These are phyloP conservation scores for Luperina nickerlii DNA, from an alignment of 2,888 invertebrate species.

Conservation along the genomic window DNA sequence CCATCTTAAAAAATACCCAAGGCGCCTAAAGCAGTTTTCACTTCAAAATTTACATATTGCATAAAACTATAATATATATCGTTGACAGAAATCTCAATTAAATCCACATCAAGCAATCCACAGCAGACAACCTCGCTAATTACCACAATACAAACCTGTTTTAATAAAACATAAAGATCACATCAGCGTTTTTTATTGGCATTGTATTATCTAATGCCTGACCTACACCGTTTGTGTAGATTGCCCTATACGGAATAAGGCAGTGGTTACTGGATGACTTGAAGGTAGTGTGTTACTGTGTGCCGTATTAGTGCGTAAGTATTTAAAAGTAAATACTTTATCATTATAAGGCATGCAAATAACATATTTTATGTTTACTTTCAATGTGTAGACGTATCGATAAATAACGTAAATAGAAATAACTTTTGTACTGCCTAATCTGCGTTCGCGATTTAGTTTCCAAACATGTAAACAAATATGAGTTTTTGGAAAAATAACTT, in stretches of 20 bases:
- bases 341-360: constrained; percentile 8
- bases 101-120: background rate
- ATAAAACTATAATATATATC: background rate
- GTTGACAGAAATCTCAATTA: background rate
- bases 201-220: constrained; percentile 61
- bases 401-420: background rate
- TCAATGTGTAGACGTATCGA: background rate
- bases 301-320: constrained; percentile 7
- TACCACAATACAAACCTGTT: constrained; percentile 27
- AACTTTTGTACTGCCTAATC: background rate
- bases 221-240: constrained; percentile 60
- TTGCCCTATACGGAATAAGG: constrained; percentile 44
- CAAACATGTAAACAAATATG: too few species aligned
- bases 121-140: constrained; percentile 16
- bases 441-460: too few species aligned
- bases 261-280: constrained; percentile 2
- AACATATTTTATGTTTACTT: constrained; percentile 10
- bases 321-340: constrained; percentile 33
- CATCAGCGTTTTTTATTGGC: constrained; percentile 45
- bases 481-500: too few species aligned
- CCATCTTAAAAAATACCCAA: too few species aligned
- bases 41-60: too few species aligned
- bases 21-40: too few species aligned
- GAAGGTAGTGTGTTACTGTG: constrained; percentile 23
- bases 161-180: constrained; percentile 46